Base-by-base conservation (phyloP, 1,140 invertebrate genomes). In the Mycetomoellerius zeteki region DNA sequence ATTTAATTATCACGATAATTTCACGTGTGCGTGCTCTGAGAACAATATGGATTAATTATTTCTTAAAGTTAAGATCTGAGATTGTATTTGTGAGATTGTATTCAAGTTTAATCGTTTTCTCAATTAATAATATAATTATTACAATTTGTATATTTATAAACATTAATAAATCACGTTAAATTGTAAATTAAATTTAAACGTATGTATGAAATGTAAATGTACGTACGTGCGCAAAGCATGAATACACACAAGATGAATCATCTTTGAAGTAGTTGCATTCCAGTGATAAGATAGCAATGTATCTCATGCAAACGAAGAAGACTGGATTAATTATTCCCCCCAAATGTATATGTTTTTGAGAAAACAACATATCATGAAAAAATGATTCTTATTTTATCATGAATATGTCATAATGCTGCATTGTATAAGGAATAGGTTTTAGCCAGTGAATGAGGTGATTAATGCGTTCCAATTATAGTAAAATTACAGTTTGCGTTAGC, bases 191-290 rank as follows among this genome's bases (percentile, higher is more conserved):
- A 37, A 43, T 52, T 52, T 71, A 10, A 37, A 54, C 16, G 5
- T 27, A 56, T n/a, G 16, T 67, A 30, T 21, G 30, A 78, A 47
- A 58, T 47, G 12, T 72, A 27, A 69, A 65, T 73, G 19, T 60
- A 60, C 65, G 65, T 89, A 89, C 24, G 56, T 84, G 65, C 56
- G 50, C 52, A 75, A 85, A 86, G 89, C 81, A 86, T 86, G 85
- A 76, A 90, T 86, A 85, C 54, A 58, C 60, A 73, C 75, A 81
- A 75, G 87, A 85, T 93, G 93, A 93, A 75, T 93, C 93, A 93
- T 90, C 80, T 56, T 85, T 86, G 5, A 78, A 91, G 80, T 88
- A 91, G 91, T 87, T 86, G 67, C 88, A 85, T 88, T 87, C 80
- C 82, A 71, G 30, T 85, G 73, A 91, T 92, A 92, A 91, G 89